phyloP scores from a whole-genome alignment of 1,140 invertebrate genomes.

The Euborellia annulipes region DNA sequence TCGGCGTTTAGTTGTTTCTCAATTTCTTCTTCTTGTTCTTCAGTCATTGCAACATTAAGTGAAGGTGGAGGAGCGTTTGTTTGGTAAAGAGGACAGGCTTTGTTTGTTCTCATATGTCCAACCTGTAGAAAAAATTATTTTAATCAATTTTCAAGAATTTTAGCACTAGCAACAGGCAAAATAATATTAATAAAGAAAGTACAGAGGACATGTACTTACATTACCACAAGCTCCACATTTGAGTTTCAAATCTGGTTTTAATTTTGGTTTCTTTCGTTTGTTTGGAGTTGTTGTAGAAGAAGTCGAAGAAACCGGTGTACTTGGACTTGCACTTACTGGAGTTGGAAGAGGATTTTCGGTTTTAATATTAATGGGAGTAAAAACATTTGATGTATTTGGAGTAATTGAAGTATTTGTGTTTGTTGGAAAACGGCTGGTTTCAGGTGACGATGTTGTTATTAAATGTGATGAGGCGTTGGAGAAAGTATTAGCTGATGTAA shows the following conservation, averaged over 20 bases:
- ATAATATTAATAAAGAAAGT: background rate
- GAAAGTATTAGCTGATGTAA: too few species aligned
- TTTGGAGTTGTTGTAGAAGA: slow-evolving; percentile 27
- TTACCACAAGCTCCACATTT: slow-evolving; percentile 94
- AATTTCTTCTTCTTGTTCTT: slow-evolving; percentile 68
- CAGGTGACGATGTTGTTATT: too few species aligned
- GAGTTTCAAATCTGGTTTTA: slow-evolving; percentile 80
- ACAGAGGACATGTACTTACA: slow-evolving; percentile 30
- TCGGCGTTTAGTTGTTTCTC: slow-evolving; percentile 57
- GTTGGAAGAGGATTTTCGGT: slow-evolving; percentile 8
- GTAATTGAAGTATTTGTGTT: too few species aligned
- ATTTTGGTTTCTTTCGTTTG: slow-evolving; percentile 58
- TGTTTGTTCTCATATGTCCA: slow-evolving; percentile 83
- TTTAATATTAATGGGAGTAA: slow-evolving; percentile 17
- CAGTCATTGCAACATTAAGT: slow-evolving; percentile 57
- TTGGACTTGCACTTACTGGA: background rate
- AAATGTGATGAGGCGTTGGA: too few species aligned
- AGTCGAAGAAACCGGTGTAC: too few species aligned
- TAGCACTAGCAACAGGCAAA: slow-evolving; percentile 4
- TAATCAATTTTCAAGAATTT: slow-evolving; percentile 1
- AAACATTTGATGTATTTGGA: too few species aligned
- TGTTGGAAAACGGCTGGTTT: too few species aligned
- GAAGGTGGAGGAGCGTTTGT: slow-evolving; percentile 41
- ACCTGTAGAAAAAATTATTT: slow-evolving; percentile 23
- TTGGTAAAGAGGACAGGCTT: slow-evolving; percentile 87